Conservation (phyloP, 2,797 vertebrate species). For the Denticeps clupeoides region DNA sequence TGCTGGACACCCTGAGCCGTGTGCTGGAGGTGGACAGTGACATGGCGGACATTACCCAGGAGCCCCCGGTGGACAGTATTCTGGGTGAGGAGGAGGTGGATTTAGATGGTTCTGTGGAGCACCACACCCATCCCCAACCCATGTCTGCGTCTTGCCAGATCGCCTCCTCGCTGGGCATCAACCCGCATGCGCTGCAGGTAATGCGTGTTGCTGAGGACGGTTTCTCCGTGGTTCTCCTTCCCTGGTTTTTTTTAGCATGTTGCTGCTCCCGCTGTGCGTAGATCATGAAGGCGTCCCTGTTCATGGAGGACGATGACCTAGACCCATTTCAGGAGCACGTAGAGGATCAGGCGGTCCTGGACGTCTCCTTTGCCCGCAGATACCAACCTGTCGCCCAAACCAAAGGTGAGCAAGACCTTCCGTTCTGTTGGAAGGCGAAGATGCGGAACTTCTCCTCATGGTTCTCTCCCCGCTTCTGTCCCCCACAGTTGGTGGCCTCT, state of each 20-base stretch:
- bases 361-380: conserved; percentile 63
- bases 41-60: conserved; percentile 92
- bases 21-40: conserved; percentile 83
- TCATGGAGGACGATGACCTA: conserved; percentile 75
- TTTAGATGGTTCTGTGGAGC: conserved; percentile 9
- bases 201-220: conserved; percentile 83
- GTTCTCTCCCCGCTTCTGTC: background rate
- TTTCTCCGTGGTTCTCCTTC: too few relatives aligned
- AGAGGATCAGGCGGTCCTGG: conserved; percentile 47
- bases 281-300: conserved; percentile 96
- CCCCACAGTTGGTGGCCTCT: conserved; percentile 61
- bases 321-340: conserved; percentile 61
- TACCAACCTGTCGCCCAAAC: conserved; percentile 51
- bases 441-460: too few relatives aligned
- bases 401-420: conserved; percentile 16
- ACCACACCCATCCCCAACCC: conserved; percentile 52
- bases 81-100: conserved; percentile 52
- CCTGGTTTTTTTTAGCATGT: too few relatives aligned
- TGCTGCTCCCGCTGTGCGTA: too few relatives aligned
- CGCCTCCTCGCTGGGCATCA: conserved; percentile 74
- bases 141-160: conserved; percentile 71
- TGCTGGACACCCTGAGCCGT: conserved; percentile 60
- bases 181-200: conserved; percentile 89
- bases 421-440: too few relatives aligned
- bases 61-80: conserved; percentile 41